Conservation (phyloP, 1,140 invertebrate genomes). For the Pseudomyrmex dendroicus region DNA sequence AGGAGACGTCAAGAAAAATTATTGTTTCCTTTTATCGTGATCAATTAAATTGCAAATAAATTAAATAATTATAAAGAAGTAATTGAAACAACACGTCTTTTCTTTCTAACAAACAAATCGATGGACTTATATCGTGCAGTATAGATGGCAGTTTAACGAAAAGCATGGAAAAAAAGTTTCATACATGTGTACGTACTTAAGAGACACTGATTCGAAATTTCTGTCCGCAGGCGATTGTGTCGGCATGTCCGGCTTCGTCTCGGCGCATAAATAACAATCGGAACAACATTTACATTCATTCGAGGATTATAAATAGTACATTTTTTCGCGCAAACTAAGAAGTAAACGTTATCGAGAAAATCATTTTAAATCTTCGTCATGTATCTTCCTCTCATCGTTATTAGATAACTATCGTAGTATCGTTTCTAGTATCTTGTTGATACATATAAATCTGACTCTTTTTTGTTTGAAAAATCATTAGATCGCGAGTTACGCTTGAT, state of each 20-base stretch:
- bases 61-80: neutral
- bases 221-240: slow-evolving; percentile 8
- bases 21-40: too few species aligned
- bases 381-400: slow-evolving; percentile 27
- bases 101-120: slow-evolving; percentile 16
- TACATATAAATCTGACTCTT: neutral
- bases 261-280: slow-evolving; percentile 2
- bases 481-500: neutral
- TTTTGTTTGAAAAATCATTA: slow-evolving; percentile 30
- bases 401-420: slow-evolving; percentile 20
- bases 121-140: neutral
- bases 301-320: neutral
- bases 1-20: slow-evolving; percentile 23
- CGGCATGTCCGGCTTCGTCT: neutral
- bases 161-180: neutral
- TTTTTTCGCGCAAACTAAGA: neutral
- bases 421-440: slow-evolving; percentile 16
- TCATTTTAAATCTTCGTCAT: slow-evolving; percentile 45
- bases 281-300: slow-evolving; percentile 21
- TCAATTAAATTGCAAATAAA: slow-evolving; percentile 4
- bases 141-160: neutral
- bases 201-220: slow-evolving; percentile 27
- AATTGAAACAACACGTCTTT: neutral
- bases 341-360: slow-evolving; percentile 1
- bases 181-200: neutral